Conservation (phyloP, 2,113 vertebrate genomes). For the Coregonus clupeaformis region DNA sequence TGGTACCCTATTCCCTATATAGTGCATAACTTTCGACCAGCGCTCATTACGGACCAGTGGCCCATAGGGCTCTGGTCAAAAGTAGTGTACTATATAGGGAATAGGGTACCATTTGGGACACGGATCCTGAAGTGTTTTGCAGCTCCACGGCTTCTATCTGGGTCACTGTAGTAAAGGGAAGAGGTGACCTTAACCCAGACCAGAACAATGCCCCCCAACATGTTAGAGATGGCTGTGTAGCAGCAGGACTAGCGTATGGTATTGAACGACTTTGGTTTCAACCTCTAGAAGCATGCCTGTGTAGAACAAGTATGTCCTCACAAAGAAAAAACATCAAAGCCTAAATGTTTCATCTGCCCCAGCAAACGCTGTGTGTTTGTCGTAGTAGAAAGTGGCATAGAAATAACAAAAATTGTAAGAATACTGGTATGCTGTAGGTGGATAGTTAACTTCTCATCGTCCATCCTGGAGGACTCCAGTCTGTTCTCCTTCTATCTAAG, state of each 20-base stretch:
- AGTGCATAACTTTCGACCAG: too few species aligned
- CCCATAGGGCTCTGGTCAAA: too few species aligned
- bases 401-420: too few species aligned
- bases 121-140: slow-evolving; percentile 9
- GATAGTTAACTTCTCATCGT: neutral
- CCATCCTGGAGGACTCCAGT: neutral
- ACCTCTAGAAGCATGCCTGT: neutral
- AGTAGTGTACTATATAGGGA: too few species aligned
- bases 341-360: too few species aligned
- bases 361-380: neutral
- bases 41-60: too few species aligned
- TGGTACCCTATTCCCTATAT: too few species aligned
- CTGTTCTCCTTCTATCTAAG: slow-evolving; percentile 51
- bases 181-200: neutral
- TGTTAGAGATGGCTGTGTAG: neutral
- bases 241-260: neutral
- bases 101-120: too few species aligned
- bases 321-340: too few species aligned
- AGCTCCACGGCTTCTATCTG: slow-evolving; percentile 8
- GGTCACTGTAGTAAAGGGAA: slow-evolving; percentile 9
- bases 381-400: too few species aligned
- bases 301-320: too few species aligned
- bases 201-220: neutral
- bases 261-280: neutral
- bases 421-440: neutral